Evolutionary conservation across 2,888 invertebrate species (phyloP).

Genomic region (Dryomyza anilis): DNA sequence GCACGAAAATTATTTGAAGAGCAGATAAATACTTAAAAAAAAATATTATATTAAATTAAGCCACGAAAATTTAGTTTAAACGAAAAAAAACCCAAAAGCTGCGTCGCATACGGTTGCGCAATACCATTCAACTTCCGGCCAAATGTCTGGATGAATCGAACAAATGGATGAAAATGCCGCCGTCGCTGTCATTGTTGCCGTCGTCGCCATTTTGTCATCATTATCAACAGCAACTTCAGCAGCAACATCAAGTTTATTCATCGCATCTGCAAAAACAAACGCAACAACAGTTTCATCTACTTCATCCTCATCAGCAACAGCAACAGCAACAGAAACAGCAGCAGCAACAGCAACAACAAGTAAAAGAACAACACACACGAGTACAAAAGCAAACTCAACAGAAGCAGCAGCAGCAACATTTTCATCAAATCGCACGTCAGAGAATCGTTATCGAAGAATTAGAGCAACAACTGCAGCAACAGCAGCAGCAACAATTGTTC

Average conservation of each 20-base stretch:
- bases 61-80: too few species aligned
- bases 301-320: slow-evolving; percentile 33
- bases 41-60: slow-evolving; percentile 34
- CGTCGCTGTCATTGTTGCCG: slow-evolving; percentile 51
- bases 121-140: slow-evolving; percentile 42
- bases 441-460: too few species aligned
- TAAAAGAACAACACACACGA: slow-evolving; percentile 25
- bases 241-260: slow-evolving; percentile 27
- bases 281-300: slow-evolving; percentile 37
- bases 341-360: slow-evolving; percentile 27
- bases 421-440: slow-evolving; percentile 2
- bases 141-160: slow-evolving; percentile 52
- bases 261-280: slow-evolving; percentile 22
- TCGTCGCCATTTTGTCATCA: slow-evolving; percentile 51
- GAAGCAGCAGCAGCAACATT: slow-evolving; percentile 18
- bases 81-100: not conserved
- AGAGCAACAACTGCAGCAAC: slow-evolving; percentile 18
- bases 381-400: not conserved
- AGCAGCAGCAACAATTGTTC: slow-evolving; percentile 20
- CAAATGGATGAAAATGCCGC: slow-evolving; percentile 57
- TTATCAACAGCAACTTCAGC: slow-evolving; percentile 35
- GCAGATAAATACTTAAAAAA: not conserved
- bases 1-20: too few species aligned
- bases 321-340: slow-evolving; percentile 32
- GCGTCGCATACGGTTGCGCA: not conserved